These are phyloP conservation scores for Cephalopholis sonnerati DNA, from an alignment of 2,113 vertebrate genomes.

Conservation along the genomic window DNA sequence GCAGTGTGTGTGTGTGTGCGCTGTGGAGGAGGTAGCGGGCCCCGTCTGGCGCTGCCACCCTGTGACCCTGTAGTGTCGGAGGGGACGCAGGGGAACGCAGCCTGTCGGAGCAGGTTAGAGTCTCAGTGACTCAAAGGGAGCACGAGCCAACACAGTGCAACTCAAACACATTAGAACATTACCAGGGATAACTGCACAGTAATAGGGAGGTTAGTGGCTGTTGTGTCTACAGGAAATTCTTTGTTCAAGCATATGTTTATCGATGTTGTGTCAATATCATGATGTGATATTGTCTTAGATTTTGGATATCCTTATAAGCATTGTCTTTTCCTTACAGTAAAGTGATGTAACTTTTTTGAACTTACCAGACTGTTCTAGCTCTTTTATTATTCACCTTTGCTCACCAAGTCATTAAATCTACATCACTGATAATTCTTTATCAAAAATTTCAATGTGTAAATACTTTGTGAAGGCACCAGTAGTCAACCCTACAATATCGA, in stretches of 20 bases:
- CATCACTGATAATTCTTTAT: too few relatives aligned
- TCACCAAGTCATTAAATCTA: too few relatives aligned
- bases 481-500: too few relatives aligned
- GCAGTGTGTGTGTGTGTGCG: conserved; percentile 52
- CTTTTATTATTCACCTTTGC: too few relatives aligned
- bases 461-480: too few relatives aligned
- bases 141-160: conserved; percentile 33
- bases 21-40: conserved; percentile 40
- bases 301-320: too few relatives aligned
- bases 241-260: neutral
- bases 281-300: too few relatives aligned
- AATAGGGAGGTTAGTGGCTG: neutral
- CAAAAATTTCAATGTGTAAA: too few relatives aligned
- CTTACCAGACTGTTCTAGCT: too few relatives aligned
- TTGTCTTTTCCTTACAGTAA: too few relatives aligned
- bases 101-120: conserved; percentile 65
- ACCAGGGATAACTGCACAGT: conserved; percentile 10
- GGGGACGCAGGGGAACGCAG: conserved; percentile 57
- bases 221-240: neutral
- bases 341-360: too few relatives aligned
- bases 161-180: conserved; percentile 9
- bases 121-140: conserved; percentile 57
- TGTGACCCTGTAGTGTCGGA: conserved; percentile 75
- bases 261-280: too few relatives aligned
- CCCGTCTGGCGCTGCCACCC: conserved; percentile 68